Evolutionary conservation across 1,140 invertebrate species (phyloP), one percentile per base, ranked within the genome.

Genomic region (Ptiloglossa arizonensis): DNA sequence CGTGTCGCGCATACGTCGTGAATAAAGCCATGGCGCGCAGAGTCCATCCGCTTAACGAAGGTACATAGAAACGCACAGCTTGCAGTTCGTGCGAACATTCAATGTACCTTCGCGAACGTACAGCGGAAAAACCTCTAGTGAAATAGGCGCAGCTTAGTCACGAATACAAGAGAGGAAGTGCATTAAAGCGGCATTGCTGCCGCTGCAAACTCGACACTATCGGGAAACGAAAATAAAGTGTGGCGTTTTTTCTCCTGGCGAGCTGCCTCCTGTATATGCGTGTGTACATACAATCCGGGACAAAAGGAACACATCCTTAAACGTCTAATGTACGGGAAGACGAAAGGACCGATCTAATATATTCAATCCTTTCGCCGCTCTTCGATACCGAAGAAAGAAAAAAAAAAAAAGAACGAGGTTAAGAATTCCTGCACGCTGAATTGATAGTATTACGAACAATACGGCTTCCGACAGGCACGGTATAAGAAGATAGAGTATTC

Each of bases 131-230:
- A 54, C 32, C 74, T 62, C 29, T 48, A 15, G 73, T 13, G 67
- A 62, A 77, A 77, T 70, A 70, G 66, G 66, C 67, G 46, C 67
- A 62, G 74, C 74, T 71, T 71, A 71, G 74, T 70, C 74, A 54
- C 74, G 67, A 62, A 71, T 71, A 59, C 73, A 59, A 76, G 73
- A 76, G 64, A 54, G 74, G 74, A 71, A 77, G 74, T 77, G 57
- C 67, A 77, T 77, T 77, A 77, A 77, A 77, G 57, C 74, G 46
- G 74, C 74, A 71, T 77, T 62, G 74, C 67, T 46, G 66, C 67
- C 44, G 67, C 67, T 70, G 66, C 74, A 71, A 71, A 69, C 74
- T 70, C 67, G 74, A 62, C 74, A 60, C 73, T 69, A 76, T 76
- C 64, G 73, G 54, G 54, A 68, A 75, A 76, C 54, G 73, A 69